Percentiles rank a stretch among this genome's conserved stretches.
phyloP scores from a whole-genome alignment of 2,797 vertebrate genomes.

The Glyptemys insculpta region DNA sequence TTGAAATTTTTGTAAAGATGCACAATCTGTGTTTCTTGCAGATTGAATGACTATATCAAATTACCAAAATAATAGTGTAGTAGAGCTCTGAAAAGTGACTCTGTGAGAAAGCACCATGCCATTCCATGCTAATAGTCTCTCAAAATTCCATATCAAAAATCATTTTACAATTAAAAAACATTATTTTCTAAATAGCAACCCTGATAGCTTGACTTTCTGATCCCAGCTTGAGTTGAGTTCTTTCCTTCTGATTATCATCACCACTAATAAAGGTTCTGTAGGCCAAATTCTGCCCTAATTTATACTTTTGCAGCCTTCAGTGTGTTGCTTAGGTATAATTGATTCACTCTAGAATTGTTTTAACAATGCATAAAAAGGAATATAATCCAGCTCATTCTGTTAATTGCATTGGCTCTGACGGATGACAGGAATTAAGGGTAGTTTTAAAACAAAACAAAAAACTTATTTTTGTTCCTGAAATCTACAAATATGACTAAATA shows the following conservation, averaged over 20 bases:
- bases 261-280: background rate
- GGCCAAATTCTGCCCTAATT: background rate
- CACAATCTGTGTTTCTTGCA: background rate
- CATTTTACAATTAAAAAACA: background rate
- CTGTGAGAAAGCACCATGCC: background rate
- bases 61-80: background rate
- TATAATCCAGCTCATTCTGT: background rate
- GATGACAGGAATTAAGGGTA: background rate
- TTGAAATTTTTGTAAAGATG: background rate
- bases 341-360: conserved; percentile 32
- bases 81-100: fast-evolving
- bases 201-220: no score
- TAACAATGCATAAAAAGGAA: conserved; percentile 39
- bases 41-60: background rate
- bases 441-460: background rate
- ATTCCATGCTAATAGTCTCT: background rate
- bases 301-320: background rate
- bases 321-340: conserved; percentile 47
- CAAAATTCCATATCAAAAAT: background rate
- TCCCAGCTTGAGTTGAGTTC: no score
- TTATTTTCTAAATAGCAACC: background rate
- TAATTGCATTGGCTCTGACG: background rate
- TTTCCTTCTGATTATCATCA: conserved; percentile 9
- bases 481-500: background rate
- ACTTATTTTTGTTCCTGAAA: background rate